These are phyloP conservation scores for Psittacara wagleri DNA, from an alignment of 2,113 vertebrate species.

Conservation along the genomic window DNA sequence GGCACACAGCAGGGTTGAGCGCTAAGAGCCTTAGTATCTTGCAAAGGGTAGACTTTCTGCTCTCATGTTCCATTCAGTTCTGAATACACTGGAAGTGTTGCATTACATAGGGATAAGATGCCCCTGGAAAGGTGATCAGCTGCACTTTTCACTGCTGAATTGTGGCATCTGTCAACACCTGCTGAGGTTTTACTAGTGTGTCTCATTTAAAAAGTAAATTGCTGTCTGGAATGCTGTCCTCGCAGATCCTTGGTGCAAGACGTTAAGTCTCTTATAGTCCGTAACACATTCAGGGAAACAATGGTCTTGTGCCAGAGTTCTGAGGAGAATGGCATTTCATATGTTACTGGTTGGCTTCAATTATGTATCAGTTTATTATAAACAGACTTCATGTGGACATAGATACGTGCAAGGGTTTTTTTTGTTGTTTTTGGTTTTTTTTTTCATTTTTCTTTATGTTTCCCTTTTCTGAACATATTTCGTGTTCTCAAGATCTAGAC, in stretches of 20 bases:
- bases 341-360: neutral
- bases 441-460: neutral
- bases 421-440: neutral
- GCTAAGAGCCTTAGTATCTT: neutral
- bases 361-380: neutral
- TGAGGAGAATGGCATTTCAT: neutral
- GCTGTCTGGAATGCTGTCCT: neutral
- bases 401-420: neutral
- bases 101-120: neutral
- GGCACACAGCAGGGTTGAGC: neutral
- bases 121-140: neutral
- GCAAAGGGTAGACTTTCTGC: neutral
- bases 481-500: neutral
- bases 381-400: neutral
- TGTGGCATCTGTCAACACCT: neutral
- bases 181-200: neutral
- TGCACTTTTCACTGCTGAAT: neutral
- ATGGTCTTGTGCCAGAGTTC: neutral
- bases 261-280: neutral
- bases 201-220: neutral
- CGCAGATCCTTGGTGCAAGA: neutral
- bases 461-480: neutral
- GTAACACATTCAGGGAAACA: neutral
- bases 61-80: neutral
- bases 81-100: fast-evolving